Evolutionary conservation across 2,797 vertebrate genomes (phyloP).

Genomic region (Austrolebias charrua): DNA sequence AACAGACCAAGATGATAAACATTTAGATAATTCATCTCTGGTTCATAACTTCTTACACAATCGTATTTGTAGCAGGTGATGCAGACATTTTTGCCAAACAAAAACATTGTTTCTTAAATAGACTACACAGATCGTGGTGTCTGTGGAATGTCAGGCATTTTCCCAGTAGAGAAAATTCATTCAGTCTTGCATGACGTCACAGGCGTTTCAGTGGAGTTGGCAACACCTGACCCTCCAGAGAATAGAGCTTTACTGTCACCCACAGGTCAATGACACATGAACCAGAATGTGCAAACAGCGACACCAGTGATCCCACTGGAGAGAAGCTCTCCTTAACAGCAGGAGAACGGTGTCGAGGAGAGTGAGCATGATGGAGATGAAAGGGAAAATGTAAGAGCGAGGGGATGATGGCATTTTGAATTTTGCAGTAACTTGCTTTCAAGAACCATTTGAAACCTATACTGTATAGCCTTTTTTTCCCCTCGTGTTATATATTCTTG

Average conservation of each 20-base stretch:
- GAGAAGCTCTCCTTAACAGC: not conserved
- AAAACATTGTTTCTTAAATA: slow-evolving; percentile 38
- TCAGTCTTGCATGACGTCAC: slow-evolving; percentile 33
- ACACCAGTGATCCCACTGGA: slow-evolving; percentile 52
- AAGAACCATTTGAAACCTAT: slow-evolving; percentile 1
- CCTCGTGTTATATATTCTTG: not conserved
- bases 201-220: slow-evolving; percentile 40
- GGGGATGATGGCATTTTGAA: slow-evolving; percentile 7
- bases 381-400: not conserved
- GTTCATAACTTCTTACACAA: slow-evolving; percentile 45
- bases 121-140: slow-evolving; percentile 25
- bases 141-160: slow-evolving; percentile 22
- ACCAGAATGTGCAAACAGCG: slow-evolving; percentile 67
- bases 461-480: not conserved
- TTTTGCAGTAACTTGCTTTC: slow-evolving; percentile 3
- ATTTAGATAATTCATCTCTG: slow-evolving; percentile 54
- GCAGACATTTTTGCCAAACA: slow-evolving; percentile 1
- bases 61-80: slow-evolving; percentile 35
- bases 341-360: slow-evolving; percentile 8
- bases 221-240: slow-evolving; percentile 49
- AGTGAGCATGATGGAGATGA: not conserved
- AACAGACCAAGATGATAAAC: slow-evolving; percentile 51
- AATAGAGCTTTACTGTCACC: slow-evolving; percentile 40
- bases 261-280: slow-evolving; percentile 56
- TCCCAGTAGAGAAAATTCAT: slow-evolving; percentile 28